Conservation (phyloP, 2,888 invertebrate species). For the Calliopum simillimum region DNA sequence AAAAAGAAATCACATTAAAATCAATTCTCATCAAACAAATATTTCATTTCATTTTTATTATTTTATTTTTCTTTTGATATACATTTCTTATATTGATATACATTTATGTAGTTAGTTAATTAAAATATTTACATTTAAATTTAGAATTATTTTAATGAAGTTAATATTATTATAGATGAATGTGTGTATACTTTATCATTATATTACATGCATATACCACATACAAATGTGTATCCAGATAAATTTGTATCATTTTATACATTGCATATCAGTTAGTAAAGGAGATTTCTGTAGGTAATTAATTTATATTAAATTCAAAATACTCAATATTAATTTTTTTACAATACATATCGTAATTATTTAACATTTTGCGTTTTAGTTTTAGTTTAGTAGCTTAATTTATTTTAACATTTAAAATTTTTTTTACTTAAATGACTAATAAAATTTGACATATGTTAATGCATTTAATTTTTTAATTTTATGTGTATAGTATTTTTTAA, state of each 20-base stretch:
- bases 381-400: background rate
- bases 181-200: background rate
- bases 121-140: conserved; percentile 52
- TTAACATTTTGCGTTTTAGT: conserved; percentile 7
- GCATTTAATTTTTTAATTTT: no score
- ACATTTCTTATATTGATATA: conserved; percentile 47
- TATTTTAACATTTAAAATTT: conserved; percentile 8
- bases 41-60: conserved; percentile 11
- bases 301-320: background rate
- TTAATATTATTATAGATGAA: background rate
- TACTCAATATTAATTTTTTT: conserved; percentile 13
- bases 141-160: conserved; percentile 52
- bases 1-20: no score
- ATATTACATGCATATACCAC: background rate
- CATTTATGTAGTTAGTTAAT: conserved; percentile 48
- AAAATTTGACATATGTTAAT: conserved; percentile 21
- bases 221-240: background rate
- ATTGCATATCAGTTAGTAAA: background rate
- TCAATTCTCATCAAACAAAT: conserved; percentile 7
- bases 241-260: background rate
- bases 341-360: background rate
- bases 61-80: conserved; percentile 8
- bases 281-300: background rate
- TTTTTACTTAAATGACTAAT: conserved; percentile 15
- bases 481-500: conserved; percentile 8